Evolutionary conservation across 1,140 invertebrate genomes (phyloP).

Genomic region (Melipona quadrifasciata): DNA sequence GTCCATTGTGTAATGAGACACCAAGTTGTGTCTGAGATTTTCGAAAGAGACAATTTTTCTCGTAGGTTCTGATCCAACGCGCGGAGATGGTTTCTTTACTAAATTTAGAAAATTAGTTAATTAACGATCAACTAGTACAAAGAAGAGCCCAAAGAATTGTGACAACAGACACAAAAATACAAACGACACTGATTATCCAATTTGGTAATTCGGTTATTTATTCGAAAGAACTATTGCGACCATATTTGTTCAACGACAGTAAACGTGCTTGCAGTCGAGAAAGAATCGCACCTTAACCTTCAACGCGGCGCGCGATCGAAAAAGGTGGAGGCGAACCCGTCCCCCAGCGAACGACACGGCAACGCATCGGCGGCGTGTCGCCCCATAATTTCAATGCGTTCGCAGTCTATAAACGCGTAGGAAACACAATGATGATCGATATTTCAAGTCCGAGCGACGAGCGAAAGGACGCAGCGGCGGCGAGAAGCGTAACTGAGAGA

Average conservation of each 20-base stretch:
- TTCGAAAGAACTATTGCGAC: neutral
- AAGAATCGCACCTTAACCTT: neutral
- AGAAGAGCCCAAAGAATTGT: too few relatives aligned
- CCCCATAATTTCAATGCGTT: constrained; percentile 33
- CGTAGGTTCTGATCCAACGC: too few relatives aligned
- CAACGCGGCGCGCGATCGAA: neutral
- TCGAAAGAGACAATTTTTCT: too few relatives aligned
- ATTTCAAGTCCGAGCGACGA: constrained; percentile 34
- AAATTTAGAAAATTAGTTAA: too few relatives aligned
- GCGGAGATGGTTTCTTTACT: too few relatives aligned
- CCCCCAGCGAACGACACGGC: neutral
- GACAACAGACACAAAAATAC: too few relatives aligned
- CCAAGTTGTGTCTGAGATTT: too few relatives aligned
- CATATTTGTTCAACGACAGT: neutral
- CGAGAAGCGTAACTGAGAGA: neutral
- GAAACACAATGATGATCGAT: constrained; percentile 52
- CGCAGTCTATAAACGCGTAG: constrained; percentile 40
- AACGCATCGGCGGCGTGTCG: neutral
- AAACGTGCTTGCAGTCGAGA: too few relatives aligned
- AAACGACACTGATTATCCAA: too few relatives aligned
- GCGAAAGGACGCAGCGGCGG: neutral
- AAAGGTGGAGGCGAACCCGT: neutral
- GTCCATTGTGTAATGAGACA: too few relatives aligned
- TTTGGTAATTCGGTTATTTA: too few relatives aligned
- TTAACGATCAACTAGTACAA: too few relatives aligned